Conservation (phyloP, 2,797 vertebrate genomes). For the Anolis apletophallus region DNA sequence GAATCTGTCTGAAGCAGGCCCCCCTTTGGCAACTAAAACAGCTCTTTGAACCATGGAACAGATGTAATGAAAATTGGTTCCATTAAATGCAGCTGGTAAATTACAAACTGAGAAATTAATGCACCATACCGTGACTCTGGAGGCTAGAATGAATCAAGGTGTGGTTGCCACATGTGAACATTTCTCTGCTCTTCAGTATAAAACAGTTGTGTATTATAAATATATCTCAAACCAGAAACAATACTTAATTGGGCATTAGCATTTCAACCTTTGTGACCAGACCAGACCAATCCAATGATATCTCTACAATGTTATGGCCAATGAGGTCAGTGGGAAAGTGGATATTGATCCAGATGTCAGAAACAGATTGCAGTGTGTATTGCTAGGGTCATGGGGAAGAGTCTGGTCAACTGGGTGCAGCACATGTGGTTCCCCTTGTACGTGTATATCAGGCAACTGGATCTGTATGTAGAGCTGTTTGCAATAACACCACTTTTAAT, state of each 20-base stretch:
- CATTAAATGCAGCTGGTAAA: conserved; percentile 83
- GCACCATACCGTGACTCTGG: conserved; percentile 83
- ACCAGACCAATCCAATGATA: conserved; percentile 16
- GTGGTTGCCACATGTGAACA: conserved; percentile 80
- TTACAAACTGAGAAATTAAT: conserved; percentile 84
- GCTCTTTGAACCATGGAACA: conserved; percentile 83
- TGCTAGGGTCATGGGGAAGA: neutral
- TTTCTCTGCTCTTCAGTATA: conserved; percentile 61
- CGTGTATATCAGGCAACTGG: neutral
- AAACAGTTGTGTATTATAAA: conserved; percentile 61
- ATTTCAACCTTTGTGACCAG: conserved; percentile 39
- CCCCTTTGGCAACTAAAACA: conserved; percentile 82
- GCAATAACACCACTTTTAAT: neutral
- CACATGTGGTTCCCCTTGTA: neutral
- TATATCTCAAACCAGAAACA: conserved; percentile 56
- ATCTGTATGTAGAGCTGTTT: neutral
- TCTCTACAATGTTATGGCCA: neutral
- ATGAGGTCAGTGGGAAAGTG: neutral
- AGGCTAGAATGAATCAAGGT: conserved; percentile 84
- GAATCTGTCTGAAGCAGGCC: conserved; percentile 74
- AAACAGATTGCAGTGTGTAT: neutral
- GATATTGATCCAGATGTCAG: neutral
- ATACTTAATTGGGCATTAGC: conserved; percentile 53
- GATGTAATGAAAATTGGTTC: conserved; percentile 85
- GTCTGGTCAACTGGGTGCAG: neutral